These are phyloP conservation scores for Phania funesta DNA, from an alignment of 2,888 invertebrate species.

Conservation along the genomic window DNA sequence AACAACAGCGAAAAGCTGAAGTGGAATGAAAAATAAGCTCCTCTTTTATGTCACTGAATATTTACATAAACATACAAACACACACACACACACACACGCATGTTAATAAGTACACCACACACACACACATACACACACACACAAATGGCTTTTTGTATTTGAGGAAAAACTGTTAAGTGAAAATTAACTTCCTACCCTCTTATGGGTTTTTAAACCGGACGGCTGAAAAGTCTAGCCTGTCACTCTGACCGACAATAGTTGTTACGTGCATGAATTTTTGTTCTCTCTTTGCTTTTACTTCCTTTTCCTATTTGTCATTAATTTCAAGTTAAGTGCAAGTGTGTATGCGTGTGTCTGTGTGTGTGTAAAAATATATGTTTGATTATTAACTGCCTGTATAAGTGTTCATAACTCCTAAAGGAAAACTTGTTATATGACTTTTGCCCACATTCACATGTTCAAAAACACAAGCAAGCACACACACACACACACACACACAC, in stretches of 20 bases:
- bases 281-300: not conserved
- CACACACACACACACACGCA: not conserved
- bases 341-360: not conserved
- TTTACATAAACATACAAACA: not conserved
- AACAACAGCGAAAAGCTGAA: not conserved
- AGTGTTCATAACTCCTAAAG: not conserved
- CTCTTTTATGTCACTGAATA: constrained; percentile 10
- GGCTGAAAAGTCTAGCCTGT: not conserved
- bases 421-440: not conserved
- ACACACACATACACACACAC: not conserved
- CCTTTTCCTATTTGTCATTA: constrained; percentile 21
- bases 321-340: not conserved
- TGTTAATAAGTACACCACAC: too few relatives aligned
- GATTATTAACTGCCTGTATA: not conserved
- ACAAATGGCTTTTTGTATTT: not conserved
- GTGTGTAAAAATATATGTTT: not conserved
- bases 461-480: not conserved
- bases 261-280: not conserved
- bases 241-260: not conserved
- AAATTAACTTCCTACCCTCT: constrained; percentile 48
- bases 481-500: not conserved
- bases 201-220: not conserved
- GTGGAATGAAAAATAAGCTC: constrained; percentile 20
- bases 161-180: constrained; percentile 37
- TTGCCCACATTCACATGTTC: not conserved